phyloP scores from a whole-genome alignment of 2,888 invertebrate genomes.

The Noctua janthina region DNA sequence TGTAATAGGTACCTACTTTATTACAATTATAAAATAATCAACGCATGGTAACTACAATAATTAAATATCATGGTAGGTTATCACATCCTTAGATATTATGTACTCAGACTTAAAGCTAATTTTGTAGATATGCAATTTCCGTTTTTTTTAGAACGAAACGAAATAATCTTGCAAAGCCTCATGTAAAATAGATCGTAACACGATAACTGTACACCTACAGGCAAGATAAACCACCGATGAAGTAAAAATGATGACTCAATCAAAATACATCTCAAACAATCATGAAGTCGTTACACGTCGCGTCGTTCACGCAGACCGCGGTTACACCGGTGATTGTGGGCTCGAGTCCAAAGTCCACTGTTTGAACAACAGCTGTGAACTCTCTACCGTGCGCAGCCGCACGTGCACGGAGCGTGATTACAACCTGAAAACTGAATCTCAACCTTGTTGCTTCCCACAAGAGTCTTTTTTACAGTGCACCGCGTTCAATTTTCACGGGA shows the following conservation, averaged over 20 bases:
- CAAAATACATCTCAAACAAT: slow-evolving; percentile 70
- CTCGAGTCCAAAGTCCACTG: slow-evolving; percentile 87
- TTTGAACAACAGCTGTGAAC: slow-evolving; percentile 84
- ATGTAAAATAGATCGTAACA: slow-evolving; percentile 25
- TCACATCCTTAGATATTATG: background rate
- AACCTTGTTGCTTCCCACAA: slow-evolving; percentile 55
- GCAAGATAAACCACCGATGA: slow-evolving; percentile 42
- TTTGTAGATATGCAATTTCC: background rate
- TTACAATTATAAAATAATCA: background rate
- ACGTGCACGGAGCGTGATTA: slow-evolving; percentile 85
- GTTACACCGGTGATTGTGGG: slow-evolving; percentile 85
- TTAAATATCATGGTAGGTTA: background rate
- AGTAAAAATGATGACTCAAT: slow-evolving; percentile 65
- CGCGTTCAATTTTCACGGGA: slow-evolving; percentile 55
- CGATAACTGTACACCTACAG: slow-evolving; percentile 15
- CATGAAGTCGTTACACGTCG: slow-evolving; percentile 72
- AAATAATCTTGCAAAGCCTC: slow-evolving; percentile 33
- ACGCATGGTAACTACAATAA: background rate
- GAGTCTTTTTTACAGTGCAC: slow-evolving; percentile 34
- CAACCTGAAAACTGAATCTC: slow-evolving; percentile 50
- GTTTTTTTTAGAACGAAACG: slow-evolving; percentile 18
- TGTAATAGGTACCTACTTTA: too few relatives aligned
- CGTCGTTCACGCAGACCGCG: slow-evolving; percentile 74
- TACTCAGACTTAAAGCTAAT: background rate
- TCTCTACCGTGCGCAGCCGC: slow-evolving; percentile 77